Conservation (phyloP, 64 coral and sea anemone species). For the Porites lutea region DNA sequence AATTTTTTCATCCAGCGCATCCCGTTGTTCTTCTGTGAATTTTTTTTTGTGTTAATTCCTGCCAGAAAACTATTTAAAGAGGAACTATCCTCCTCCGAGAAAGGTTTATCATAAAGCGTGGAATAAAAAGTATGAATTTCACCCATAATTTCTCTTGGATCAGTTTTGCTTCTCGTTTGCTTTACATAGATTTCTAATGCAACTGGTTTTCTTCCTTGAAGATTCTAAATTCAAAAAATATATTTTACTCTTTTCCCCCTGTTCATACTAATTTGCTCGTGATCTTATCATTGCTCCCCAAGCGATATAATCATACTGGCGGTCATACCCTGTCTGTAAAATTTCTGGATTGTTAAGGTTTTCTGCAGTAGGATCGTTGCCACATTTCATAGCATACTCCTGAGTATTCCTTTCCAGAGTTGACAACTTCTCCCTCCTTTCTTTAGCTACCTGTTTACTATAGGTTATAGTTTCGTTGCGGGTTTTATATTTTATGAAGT, state of each 20-base stretch:
- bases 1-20: not conserved
- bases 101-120: not conserved
- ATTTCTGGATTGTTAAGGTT: slow-evolving; percentile 29
- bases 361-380: slow-evolving; percentile 19
- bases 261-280: slow-evolving; percentile 45
- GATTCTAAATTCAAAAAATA: slow-evolving; percentile 14
- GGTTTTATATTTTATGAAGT: slow-evolving; percentile 56
- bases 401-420: slow-evolving; percentile 47
- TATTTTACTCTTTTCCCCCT: slow-evolving; percentile 40
- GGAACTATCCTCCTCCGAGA: not conserved
- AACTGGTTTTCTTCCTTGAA: not conserved
- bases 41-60: not conserved
- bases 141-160: not conserved
- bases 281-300: slow-evolving; percentile 55
- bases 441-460: slow-evolving; percentile 51
- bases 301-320: slow-evolving; percentile 63
- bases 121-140: not conserved
- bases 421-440: slow-evolving; percentile 41
- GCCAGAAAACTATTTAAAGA: not conserved
- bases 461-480: slow-evolving; percentile 33
- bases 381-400: slow-evolving; percentile 15
- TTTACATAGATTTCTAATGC: too few species aligned
- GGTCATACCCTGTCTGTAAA: slow-evolving; percentile 49
- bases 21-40: not conserved
- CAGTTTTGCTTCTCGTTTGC: not conserved